Percentiles rank a stretch among this genome's conserved stretches.
Evolutionary conservation across 92 coral and sea anemone genomes (phyloP).

Genomic region (Umimayanthus chanpuru): DNA sequence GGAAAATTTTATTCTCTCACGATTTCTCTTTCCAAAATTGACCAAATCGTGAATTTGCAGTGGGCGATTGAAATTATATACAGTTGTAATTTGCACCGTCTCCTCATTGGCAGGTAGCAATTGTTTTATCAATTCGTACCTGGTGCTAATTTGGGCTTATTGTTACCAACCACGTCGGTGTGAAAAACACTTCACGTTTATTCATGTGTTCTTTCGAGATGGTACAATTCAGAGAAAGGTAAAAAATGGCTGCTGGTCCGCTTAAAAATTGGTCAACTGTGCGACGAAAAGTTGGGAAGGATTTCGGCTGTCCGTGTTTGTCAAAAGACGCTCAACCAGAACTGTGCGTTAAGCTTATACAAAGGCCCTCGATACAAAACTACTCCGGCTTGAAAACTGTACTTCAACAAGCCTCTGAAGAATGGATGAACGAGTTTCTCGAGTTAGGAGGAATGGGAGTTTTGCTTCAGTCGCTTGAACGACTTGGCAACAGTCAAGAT

Average conservation of each 20-base stretch:
- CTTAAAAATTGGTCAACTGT: constrained; percentile 18
- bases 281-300: constrained; percentile 16
- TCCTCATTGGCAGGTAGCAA: constrained; percentile 17
- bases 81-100: neutral
- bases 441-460: constrained; percentile 76
- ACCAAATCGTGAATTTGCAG: neutral
- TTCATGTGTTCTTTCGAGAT: neutral
- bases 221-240: neutral
- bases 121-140: constrained; percentile 1
- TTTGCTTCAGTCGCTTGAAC: constrained; percentile 75
- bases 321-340: constrained; percentile 66
- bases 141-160: constrained; percentile 19
- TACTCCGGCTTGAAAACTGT: constrained; percentile 69
- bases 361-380: constrained; percentile 73
- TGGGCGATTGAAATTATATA: neutral
- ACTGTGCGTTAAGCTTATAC: constrained; percentile 69
- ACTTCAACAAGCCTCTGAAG: constrained; percentile 63
- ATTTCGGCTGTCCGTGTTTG: constrained; percentile 21
- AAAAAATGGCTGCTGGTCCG: constrained; percentile 12
- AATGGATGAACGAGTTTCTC: constrained; percentile 83
- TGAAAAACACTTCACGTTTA: neutral
- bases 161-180: neutral
- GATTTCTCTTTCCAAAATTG: neutral
- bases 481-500: constrained; percentile 48
- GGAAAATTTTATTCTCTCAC: neutral